Percentiles rank a stretch among this genome's conserved stretches.
These are phyloP conservation scores for Xylocampa areola DNA, from an alignment of 2,888 invertebrate species.

Conservation along the genomic window DNA sequence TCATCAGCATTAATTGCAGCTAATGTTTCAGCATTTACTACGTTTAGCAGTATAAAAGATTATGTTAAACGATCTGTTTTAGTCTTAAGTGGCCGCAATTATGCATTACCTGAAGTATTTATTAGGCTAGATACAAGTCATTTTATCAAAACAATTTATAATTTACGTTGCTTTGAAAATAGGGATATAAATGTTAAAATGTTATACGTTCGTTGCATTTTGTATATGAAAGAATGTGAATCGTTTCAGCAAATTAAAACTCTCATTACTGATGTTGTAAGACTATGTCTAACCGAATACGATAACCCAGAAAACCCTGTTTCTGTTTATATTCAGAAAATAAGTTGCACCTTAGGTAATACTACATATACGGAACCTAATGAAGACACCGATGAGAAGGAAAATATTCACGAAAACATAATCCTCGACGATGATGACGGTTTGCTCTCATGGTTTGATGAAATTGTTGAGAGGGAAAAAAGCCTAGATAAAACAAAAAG, in stretches of 20 bases:
- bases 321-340: conserved; percentile 40
- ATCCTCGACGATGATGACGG: conserved; percentile 41
- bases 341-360: conserved; percentile 41
- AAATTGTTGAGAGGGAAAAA: conserved; percentile 42
- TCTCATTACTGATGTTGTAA: conserved; percentile 40
- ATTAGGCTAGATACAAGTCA: conserved; percentile 29
- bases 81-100: conserved; percentile 39
- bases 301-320: conserved; percentile 38
- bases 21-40: conserved; percentile 37
- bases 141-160: conserved; percentile 34
- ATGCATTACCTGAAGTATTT: conserved; percentile 38
- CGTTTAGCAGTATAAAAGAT: conserved; percentile 38
- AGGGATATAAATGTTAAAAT: conserved; percentile 42
- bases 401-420: conserved; percentile 41
- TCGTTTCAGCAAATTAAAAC: conserved; percentile 40
- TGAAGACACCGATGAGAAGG: conserved; percentile 39
- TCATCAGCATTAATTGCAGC: conserved; percentile 43
- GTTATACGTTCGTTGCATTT: conserved; percentile 41
- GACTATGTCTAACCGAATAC: conserved; percentile 42
- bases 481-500: conserved; percentile 39
- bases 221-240: conserved; percentile 41
- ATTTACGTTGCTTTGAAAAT: conserved; percentile 42
- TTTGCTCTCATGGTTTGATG: conserved; percentile 40
- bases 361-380: conserved; percentile 39
- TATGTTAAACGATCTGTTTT: conserved; percentile 40